Percentiles rank a stretch among this genome's conserved stretches.
Evolutionary conservation across 1,140 invertebrate species (phyloP).

Genomic region (Zophobas atratus): DNA sequence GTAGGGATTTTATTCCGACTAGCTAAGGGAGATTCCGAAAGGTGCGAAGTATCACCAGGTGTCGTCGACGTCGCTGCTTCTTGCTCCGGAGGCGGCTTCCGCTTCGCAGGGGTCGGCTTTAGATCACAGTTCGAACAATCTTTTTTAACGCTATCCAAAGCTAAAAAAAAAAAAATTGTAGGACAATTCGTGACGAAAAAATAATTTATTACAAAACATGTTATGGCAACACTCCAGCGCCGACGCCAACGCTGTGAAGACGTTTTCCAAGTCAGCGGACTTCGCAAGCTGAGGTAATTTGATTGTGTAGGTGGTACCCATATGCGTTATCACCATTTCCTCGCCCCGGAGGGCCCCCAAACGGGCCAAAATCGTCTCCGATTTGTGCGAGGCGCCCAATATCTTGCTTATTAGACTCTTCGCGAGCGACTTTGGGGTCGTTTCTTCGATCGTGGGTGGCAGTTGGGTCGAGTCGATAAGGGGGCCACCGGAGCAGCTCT

Average conservation of each 20-base stretch:
- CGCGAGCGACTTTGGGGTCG: conserved; percentile 65
- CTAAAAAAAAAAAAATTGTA: conserved; percentile 42
- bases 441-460: conserved; percentile 67
- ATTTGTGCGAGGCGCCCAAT: conserved; percentile 61
- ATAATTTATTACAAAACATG: conserved; percentile 60
- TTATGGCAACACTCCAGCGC: conserved; percentile 64
- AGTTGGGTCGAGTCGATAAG: conserved; percentile 68
- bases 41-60: conserved; percentile 54
- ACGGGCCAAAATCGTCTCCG: conserved; percentile 62
- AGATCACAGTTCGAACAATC: conserved; percentile 61
- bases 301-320: conserved; percentile 63
- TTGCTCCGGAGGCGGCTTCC: conserved; percentile 68
- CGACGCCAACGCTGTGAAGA: conserved; percentile 59
- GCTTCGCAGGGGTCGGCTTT: conserved; percentile 59
- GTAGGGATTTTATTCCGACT: conserved; percentile 75
- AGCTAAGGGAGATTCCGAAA: conserved; percentile 68
- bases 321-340: conserved; percentile 63
- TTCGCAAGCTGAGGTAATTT: conserved; percentile 62
- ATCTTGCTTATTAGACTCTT: conserved; percentile 65
- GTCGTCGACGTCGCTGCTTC: conserved; percentile 78
- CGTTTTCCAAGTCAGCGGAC: conserved; percentile 58
- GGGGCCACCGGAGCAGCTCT: conserved; percentile 69
- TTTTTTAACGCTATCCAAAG: conserved; percentile 54
- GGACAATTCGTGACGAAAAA: background rate
- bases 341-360: conserved; percentile 63